These are phyloP conservation scores for Melanotaenia boesemani DNA, from an alignment of 2,797 vertebrate genomes.

Conservation along the genomic window DNA sequence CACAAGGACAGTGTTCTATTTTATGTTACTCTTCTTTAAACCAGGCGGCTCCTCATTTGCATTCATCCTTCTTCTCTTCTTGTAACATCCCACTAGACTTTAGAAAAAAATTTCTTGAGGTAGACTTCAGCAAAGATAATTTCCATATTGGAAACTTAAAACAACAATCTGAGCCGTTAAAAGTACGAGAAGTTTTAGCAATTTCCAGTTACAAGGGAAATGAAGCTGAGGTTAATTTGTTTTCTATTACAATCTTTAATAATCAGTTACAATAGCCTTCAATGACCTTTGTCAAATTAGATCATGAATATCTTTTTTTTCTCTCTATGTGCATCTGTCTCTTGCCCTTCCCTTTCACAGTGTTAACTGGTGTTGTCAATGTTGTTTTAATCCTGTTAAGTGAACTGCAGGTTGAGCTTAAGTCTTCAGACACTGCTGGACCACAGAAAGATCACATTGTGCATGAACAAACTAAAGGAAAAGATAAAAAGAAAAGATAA, in stretches of 20 bases:
- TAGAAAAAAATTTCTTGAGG: not conserved
- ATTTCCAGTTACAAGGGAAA: no score
- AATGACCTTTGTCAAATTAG: not conserved
- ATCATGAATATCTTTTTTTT: not conserved
- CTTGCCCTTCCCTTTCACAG: not conserved
- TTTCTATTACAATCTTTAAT: not conserved
- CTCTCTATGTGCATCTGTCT: not conserved
- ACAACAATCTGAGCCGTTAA: not conserved
- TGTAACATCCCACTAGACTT: not conserved
- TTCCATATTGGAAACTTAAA: not conserved
- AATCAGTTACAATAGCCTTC: not conserved
- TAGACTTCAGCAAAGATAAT: not conserved
- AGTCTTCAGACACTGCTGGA: conserved; percentile 5
- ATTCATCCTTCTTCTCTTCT: not conserved
- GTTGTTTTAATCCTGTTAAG: no score
- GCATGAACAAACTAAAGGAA: not conserved
- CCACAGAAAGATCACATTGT: conserved; percentile 46
- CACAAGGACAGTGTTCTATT: no score
- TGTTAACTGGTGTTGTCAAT: no score
- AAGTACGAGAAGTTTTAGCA: not conserved
- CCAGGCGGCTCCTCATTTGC: no score
- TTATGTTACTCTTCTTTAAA: no score
- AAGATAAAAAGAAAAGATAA: no score
- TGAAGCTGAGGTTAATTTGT: not conserved
- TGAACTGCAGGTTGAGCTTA: not conserved